Conservation (phyloP, 2,113 vertebrate genomes). For the Corythoichthys intestinalis region DNA sequence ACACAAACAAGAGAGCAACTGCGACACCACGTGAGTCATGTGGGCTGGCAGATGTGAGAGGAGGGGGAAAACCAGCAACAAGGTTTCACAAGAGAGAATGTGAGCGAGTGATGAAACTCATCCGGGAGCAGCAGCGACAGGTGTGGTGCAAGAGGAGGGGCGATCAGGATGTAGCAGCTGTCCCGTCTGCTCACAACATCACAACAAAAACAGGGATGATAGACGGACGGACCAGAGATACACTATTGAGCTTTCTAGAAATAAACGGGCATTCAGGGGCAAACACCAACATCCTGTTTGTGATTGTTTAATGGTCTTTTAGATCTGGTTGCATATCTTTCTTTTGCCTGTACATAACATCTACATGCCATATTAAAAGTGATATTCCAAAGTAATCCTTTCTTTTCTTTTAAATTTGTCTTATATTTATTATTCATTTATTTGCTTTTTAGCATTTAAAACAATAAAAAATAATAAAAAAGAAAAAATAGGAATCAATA, state of each 20-base stretch:
- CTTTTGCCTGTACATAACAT: too few relatives aligned
- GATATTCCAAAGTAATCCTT: too few relatives aligned
- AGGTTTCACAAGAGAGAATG: constrained; percentile 62
- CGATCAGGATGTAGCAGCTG: constrained; percentile 36
- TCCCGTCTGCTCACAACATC: constrained; percentile 45
- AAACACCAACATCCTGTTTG: background rate
- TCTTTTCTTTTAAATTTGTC: too few relatives aligned
- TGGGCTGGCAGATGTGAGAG: constrained; percentile 47
- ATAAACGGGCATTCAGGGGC: background rate
- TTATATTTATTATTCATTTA: too few relatives aligned
- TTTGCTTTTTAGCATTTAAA: too few relatives aligned
- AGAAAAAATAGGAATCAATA: too few relatives aligned
- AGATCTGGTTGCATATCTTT: background rate
- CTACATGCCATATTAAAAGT: too few relatives aligned
- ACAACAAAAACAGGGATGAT: constrained; percentile 58
- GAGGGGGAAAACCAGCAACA: constrained; percentile 29
- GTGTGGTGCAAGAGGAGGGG: constrained; percentile 41
- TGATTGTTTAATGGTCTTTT: background rate
- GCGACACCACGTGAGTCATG: constrained; percentile 64
- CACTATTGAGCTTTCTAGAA: background rate
- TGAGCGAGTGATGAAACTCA: constrained; percentile 72
- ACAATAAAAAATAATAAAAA: too few relatives aligned
- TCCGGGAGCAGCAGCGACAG: constrained; percentile 68
- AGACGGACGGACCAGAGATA: background rate
- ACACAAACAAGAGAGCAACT: constrained; percentile 70